Conservation (phyloP, 2,888 invertebrate genomes). For the Diadegma fenestrale region DNA sequence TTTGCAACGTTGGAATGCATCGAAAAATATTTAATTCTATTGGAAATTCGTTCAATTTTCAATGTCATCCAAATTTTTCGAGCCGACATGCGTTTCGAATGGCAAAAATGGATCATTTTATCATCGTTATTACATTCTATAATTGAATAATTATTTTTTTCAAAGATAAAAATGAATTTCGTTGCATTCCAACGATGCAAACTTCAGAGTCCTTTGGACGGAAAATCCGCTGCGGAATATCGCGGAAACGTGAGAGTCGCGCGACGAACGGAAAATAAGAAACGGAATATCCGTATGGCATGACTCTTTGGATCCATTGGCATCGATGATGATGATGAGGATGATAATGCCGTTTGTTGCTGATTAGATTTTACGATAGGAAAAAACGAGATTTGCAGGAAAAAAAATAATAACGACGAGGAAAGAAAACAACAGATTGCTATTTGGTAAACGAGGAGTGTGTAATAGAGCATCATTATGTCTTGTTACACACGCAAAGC, state of each 20-base stretch:
- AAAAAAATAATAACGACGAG: constrained; percentile 11
- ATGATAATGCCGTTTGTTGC: constrained; percentile 16
- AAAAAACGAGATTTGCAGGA: constrained; percentile 5
- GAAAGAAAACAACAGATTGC: constrained; percentile 30
- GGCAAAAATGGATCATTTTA: too few relatives aligned
- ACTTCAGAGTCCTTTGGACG: too few relatives aligned
- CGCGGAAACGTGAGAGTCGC: not conserved
- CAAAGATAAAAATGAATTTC: too few relatives aligned
- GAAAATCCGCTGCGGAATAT: too few relatives aligned
- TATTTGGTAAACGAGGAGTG: constrained; percentile 30
- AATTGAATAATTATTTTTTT: too few relatives aligned
- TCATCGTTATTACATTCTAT: too few relatives aligned
- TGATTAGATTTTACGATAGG: constrained; percentile 10
- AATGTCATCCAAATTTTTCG: too few relatives aligned
- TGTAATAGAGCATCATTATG: constrained; percentile 54
- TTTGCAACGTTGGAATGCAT: too few relatives aligned
- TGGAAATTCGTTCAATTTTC: too few relatives aligned
- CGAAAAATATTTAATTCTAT: too few relatives aligned
- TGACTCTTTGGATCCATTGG: not conserved
- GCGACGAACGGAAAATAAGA: not conserved
- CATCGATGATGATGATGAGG: not conserved
- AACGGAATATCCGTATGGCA: not conserved
- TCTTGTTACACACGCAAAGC: constrained; percentile 51
- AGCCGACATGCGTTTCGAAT: too few relatives aligned
- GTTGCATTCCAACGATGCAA: too few relatives aligned